Percentiles rank a stretch among this genome's conserved stretches.
These are phyloP conservation scores for Heterodera filipjevi DNA, from an alignment of 2,888 invertebrate genomes.

Conservation along the genomic window DNA sequence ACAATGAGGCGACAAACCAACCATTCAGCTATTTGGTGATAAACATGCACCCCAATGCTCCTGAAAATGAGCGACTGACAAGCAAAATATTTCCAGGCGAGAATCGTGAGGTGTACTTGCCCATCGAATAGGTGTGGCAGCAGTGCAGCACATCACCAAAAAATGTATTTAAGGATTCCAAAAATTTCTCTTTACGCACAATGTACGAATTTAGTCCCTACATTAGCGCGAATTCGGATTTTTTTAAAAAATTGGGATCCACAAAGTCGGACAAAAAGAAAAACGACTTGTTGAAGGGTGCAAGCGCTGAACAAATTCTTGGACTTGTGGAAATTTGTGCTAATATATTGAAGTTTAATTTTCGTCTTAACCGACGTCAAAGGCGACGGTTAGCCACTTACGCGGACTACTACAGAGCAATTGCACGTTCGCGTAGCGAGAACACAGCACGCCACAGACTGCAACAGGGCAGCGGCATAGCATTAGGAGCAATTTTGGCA, in stretches of 20 bases:
- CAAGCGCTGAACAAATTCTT: slow-evolving; percentile 13
- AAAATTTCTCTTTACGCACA: no score
- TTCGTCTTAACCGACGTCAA: background rate
- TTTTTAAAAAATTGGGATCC: background rate
- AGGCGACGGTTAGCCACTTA: background rate
- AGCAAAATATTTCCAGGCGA: slow-evolving; percentile 33
- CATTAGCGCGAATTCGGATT: background rate
- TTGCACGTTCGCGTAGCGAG: slow-evolving; percentile 8
- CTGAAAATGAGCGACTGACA: slow-evolving; percentile 13
- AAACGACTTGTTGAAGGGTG: background rate
- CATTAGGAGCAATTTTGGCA: background rate
- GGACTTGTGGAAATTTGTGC: slow-evolving; percentile 22
- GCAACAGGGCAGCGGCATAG: background rate
- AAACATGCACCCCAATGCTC: slow-evolving; percentile 24
- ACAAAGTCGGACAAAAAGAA: background rate
- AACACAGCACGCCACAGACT: background rate
- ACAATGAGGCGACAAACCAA: slow-evolving; percentile 18
- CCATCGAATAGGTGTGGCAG: background rate
- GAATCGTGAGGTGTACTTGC: slow-evolving; percentile 6
- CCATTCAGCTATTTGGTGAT: slow-evolving; percentile 28
- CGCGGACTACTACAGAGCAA: slow-evolving; percentile 17
- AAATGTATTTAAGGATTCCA: no score
- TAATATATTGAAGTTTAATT: slow-evolving; percentile 1
- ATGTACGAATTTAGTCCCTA: background rate
- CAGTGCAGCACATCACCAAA: no score